A percentile compares a stretch with the other conserved stretches of the same genome.
phyloP scores from a whole-genome alignment of 2,113 vertebrate species.

The Entomyzon cyanotis region DNA sequence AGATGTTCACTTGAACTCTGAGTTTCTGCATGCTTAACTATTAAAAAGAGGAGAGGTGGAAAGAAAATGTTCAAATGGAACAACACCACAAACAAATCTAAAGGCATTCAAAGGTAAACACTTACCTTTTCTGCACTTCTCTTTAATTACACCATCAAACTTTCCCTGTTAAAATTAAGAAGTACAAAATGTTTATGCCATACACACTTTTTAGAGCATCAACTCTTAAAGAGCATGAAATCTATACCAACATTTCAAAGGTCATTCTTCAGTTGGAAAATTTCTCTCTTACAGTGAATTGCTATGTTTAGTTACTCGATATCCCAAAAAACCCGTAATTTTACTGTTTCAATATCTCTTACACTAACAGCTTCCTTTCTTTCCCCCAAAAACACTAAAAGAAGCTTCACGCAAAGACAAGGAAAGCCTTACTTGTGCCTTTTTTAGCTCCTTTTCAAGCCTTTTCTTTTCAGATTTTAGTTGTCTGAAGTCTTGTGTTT shows the following conservation, averaged over 20 bases:
- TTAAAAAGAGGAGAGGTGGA: slow-evolving; percentile 29
- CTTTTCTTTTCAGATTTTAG: slow-evolving; percentile 83
- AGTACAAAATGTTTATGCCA: background rate
- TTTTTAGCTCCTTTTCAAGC: slow-evolving; percentile 80
- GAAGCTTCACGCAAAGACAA: background rate
- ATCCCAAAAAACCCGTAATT: background rate
- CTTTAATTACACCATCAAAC: slow-evolving; percentile 68
- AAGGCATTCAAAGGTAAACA: background rate
- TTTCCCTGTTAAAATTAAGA: slow-evolving; percentile 75
- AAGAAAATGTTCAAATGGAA: background rate
- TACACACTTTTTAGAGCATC: background rate
- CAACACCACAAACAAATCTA: background rate
- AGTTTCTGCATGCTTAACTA: slow-evolving; percentile 78
- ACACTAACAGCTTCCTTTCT: background rate
- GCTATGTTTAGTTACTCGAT: background rate
- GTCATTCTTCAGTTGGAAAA: background rate
- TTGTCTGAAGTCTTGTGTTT: slow-evolving; percentile 78
- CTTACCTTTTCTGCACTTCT: slow-evolving; percentile 82
- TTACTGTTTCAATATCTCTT: background rate
- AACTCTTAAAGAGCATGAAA: background rate
- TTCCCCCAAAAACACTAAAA: background rate
- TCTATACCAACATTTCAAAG: background rate
- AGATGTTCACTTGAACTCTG: slow-evolving; percentile 75
- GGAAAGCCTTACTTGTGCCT: slow-evolving; percentile 80
- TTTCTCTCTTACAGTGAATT: background rate